phyloP scores from a whole-genome alignment of 2,113 vertebrate species.

The Sprattus sprattus region DNA sequence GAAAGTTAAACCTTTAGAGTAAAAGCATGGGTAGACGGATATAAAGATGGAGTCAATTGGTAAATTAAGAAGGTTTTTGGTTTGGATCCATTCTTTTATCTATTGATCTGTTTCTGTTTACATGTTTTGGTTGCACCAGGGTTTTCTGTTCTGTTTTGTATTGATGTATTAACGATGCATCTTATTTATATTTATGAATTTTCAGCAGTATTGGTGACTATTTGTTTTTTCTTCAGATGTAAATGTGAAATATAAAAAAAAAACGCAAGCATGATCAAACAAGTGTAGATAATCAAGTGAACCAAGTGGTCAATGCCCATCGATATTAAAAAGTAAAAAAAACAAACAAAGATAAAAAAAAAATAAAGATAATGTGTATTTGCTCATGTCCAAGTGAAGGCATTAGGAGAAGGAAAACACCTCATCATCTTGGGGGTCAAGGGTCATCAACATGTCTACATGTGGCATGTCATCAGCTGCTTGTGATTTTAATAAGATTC shows the following conservation, averaged over 20 bases:
- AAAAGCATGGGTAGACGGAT: slow-evolving; percentile 62
- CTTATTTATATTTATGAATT: slow-evolving; percentile 54
- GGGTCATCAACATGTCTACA: slow-evolving; percentile 10
- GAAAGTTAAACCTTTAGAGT: slow-evolving; percentile 33
- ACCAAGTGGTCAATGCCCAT: slow-evolving; percentile 13
- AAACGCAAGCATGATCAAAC: slow-evolving; percentile 54
- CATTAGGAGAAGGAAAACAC: slow-evolving; percentile 23
- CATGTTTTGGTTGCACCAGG: slow-evolving; percentile 40
- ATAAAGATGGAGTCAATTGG: slow-evolving; percentile 23
- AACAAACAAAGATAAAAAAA: neutral
- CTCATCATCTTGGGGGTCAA: slow-evolving; percentile 16
- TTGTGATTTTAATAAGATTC: slow-evolving; percentile 25
- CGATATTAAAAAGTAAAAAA: slow-evolving; percentile 25
- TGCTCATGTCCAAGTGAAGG: slow-evolving; percentile 24
- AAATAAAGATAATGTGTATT: slow-evolving; percentile 16
- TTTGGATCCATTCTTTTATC: slow-evolving; percentile 58
- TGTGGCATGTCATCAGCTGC: slow-evolving; percentile 18
- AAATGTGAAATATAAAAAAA: slow-evolving; percentile 24
- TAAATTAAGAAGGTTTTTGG: slow-evolving; percentile 31
- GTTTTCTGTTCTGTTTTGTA: slow-evolving; percentile 55
- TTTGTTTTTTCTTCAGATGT: slow-evolving; percentile 53
- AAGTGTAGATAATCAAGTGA: slow-evolving; percentile 12
- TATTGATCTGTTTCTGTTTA: slow-evolving; percentile 40
- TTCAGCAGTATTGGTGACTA: slow-evolving; percentile 34
- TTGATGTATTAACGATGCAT: slow-evolving; percentile 67